A percentile compares a stretch with the other conserved stretches of the same genome.
Evolutionary conservation across 64 coral and sea anemone genomes (phyloP).

Genomic region (Dendronephthya gigantea): DNA sequence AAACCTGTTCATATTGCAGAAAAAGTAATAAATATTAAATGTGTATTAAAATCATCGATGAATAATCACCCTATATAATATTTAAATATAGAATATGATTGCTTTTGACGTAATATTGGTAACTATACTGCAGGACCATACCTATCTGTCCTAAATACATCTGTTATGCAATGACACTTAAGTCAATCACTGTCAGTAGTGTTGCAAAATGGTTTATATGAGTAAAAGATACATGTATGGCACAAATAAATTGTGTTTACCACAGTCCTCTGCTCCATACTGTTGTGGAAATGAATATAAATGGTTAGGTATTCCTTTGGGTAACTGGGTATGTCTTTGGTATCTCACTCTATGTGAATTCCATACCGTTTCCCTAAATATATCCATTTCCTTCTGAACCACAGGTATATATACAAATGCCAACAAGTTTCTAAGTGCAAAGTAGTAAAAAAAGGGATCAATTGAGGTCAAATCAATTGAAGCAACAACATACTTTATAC

Average conservation of each 20-base stretch:
- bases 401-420: conserved; percentile 3
- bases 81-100: neutral
- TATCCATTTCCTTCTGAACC: conserved; percentile 4
- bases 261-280: conserved; percentile 1
- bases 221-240: no score
- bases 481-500: no score
- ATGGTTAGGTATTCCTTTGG: neutral
- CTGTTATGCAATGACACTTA: no score
- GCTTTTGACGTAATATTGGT: neutral
- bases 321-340: neutral
- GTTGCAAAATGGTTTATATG: no score
- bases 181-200: no score
- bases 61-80: neutral
- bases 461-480: neutral
- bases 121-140: neutral
- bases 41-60: neutral
- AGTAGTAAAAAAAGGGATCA: neutral
- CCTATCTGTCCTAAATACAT: no score
- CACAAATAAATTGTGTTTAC: neutral
- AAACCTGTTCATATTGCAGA: neutral
- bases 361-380: neutral
- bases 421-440: neutral
- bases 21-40: neutral
- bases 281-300: neutral
- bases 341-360: conserved; percentile 10